Evolutionary conservation across 1,140 invertebrate genomes (phyloP), one percentile per base, ranked within the genome.

Genomic region (Eulimnadia texana): DNA sequence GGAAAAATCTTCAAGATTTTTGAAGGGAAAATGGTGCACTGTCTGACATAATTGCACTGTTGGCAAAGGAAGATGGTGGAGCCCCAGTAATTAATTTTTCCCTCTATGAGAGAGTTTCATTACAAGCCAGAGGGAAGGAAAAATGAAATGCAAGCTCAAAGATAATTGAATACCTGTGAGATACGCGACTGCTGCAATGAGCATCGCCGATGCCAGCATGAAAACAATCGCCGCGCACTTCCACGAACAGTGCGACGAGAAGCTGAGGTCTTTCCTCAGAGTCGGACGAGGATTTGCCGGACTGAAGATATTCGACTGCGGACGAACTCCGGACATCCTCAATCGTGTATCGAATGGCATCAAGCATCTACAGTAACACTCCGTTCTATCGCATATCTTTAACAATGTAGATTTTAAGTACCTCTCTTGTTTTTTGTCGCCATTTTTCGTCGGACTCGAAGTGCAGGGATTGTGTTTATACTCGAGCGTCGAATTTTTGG

Each of bases 191-290:
- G 87, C 84, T 58, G 89, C 84, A 63, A 84, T 80, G 64, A 93
- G 76, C 64, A 89, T 79, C 64, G 89, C 79, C 64, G 85, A 84
- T 63, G 90, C 78, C 70, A 88, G 81, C 68, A 93, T 85, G 68
- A 90, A 84, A 56, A 85, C 80, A 68, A 94, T 85, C 23, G 90
- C 88, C 55, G 89, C 84, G 71, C 90, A 88, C 73, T 88, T 88
- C 88, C 90, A 93, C 56, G 85, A 87, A 74, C 90, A 94, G 23
- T 80, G 80, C 24, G 82, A 78, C 67, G 83, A 83, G 68, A 82
- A 80, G 59, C 78, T 78, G 33, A 81, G 78, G 67, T 76, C 76
- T 28, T 80, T 76, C 60, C 78, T 72, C 50, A 61, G 60, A 81
- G 78, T 65, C 84, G 75, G 69, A 85, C 86, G 63, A 84, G 78